phyloP scores from a whole-genome alignment of 2,113 vertebrate species.

The Reinhardtius hippoglossoides region DNA sequence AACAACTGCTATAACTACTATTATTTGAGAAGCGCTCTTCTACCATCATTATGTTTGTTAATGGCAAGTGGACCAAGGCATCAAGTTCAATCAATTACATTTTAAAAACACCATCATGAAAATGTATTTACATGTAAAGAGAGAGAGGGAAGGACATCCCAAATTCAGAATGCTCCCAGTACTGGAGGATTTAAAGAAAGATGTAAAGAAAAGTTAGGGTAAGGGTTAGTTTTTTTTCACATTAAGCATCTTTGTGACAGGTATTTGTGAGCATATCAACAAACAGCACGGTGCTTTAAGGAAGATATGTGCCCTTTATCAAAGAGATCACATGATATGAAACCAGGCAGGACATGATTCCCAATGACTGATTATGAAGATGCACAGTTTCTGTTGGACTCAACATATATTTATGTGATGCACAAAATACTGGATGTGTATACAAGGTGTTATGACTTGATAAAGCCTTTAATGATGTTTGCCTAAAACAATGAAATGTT shows the following conservation, averaged over 20 bases:
- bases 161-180: too few species aligned
- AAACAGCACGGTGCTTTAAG: not conserved
- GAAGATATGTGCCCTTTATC: not conserved
- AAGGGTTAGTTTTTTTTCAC: too few species aligned
- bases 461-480: constrained; percentile 19
- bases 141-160: too few species aligned
- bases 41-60: not conserved
- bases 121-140: not conserved
- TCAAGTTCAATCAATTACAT: not conserved
- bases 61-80: not conserved
- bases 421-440: not conserved
- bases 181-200: too few species aligned
- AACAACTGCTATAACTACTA: too few species aligned
- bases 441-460: too few species aligned
- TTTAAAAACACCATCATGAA: not conserved
- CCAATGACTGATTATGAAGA: too few species aligned
- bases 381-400: too few species aligned
- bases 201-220: too few species aligned
- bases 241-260: not conserved
- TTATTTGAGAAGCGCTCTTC: not conserved
- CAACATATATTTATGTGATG: not conserved
- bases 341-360: too few species aligned
- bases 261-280: not conserved
- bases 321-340: too few species aligned
- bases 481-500: constrained; percentile 22